Evolutionary conservation across 2,888 invertebrate genomes (phyloP), one percentile per base, ranked within the genome.

Genomic region (Mactromeris polynyma): DNA sequence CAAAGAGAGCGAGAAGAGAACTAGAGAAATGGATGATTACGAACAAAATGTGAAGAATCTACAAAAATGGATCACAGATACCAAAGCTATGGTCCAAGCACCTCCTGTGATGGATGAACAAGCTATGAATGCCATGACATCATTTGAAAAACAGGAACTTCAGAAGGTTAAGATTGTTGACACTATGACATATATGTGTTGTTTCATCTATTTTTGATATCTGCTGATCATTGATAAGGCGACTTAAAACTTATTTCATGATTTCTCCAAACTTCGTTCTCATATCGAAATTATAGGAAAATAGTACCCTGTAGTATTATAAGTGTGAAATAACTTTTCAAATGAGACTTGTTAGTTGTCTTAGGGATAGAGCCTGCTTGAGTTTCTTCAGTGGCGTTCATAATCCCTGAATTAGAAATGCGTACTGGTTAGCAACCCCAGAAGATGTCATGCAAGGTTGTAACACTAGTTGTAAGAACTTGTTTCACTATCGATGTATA

Each of bases 41-140:
- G 95, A 95, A 87, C 87, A 87, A 17, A 95, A 93, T 81, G 94
- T 95, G 42, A 93, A 93, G 58, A 94, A 95, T 69, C 90, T 96
- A 33, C 95, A 95, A 91, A 91, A 94, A 82, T 96, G 95, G 96
- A 95, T 96, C 38, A 93, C 92, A 4, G 95, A 95, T 81, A 95
- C 95, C 11, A 95, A 94, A 89, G 92, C 93, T 84, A 85, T 95
- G 81, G 92, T 94, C 9, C 82, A 93, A 33, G 85, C 93, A 26
- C 89, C 94, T 9, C 82, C 86, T 19, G 73, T 85, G 21, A 81
- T 88, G 21, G 92, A 92, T 14, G 84, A 90, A 38, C 31, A 69
- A 19, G 78, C 85, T 42, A 36, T 87, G 58, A 84, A 90, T 51
- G 58, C 90, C 58, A 87, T 89, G 83, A 86, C 93, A 81, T 90